These are phyloP conservation scores for Tenodera sinensis DNA, from an alignment of 2,888 invertebrate genomes.

Conservation along the genomic window DNA sequence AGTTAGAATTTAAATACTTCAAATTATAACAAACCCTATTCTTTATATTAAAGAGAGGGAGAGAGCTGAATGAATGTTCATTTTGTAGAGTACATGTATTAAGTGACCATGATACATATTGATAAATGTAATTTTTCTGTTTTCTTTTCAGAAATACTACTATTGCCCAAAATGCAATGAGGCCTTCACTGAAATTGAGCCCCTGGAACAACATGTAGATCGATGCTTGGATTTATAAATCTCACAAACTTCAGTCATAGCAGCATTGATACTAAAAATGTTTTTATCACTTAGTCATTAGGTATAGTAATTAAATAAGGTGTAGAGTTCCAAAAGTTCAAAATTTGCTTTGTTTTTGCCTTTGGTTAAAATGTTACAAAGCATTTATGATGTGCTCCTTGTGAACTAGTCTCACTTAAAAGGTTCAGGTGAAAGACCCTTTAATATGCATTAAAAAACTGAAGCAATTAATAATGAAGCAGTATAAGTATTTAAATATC, in stretches of 20 bases:
- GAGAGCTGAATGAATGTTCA: no score
- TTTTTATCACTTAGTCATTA: neutral
- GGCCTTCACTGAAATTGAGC: slow-evolving; percentile 50
- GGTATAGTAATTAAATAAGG: neutral
- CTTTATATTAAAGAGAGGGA: no score
- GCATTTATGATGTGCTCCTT: neutral
- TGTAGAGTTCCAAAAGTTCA: neutral
- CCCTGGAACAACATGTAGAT: slow-evolving; percentile 57
- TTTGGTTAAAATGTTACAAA: neutral
- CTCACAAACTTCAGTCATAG: neutral
- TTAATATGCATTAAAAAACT: no score
- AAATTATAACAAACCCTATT: no score
- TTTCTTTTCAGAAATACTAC: slow-evolving; percentile 24
- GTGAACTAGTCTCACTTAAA: no score
- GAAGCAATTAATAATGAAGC: no score
- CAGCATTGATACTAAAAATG: neutral
- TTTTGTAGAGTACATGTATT: neutral
- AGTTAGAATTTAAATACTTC: no score
- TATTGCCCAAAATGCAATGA: slow-evolving; percentile 57
- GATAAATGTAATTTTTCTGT: neutral
- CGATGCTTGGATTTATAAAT: slow-evolving; percentile 40
- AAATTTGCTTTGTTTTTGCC: neutral
- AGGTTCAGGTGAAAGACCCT: no score
- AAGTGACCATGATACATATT: neutral
- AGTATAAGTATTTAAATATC: no score